Conservation (phyloP, 2,888 invertebrate genomes). For the Blera fallax region DNA sequence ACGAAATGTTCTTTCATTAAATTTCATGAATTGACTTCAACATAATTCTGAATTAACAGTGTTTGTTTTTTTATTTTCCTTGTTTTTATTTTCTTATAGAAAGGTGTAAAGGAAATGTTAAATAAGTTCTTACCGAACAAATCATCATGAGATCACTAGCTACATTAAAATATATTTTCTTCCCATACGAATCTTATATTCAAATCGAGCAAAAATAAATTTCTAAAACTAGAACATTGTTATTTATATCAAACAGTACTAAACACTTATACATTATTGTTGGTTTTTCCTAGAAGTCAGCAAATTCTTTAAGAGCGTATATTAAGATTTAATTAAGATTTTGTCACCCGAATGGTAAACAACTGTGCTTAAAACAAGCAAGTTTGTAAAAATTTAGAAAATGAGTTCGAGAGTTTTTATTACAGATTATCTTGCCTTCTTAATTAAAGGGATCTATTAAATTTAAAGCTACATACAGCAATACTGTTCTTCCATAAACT, state of each 20-base stretch:
- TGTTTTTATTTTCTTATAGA: constrained; percentile 75
- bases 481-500: neutral
- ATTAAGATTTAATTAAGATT: neutral
- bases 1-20: constrained; percentile 36
- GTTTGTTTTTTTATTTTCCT: constrained; percentile 63
- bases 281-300: neutral
- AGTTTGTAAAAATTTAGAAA: constrained; percentile 4
- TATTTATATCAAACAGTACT: constrained; percentile 25
- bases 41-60: constrained; percentile 41
- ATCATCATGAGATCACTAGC: constrained; percentile 73
- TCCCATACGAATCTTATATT: constrained; percentile 33
- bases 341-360: neutral
- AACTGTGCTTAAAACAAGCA: neutral
- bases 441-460: neutral
- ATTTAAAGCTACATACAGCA: neutral
- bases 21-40: constrained; percentile 46
- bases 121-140: constrained; percentile 75
- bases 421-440: constrained; percentile 16
- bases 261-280: constrained; percentile 23
- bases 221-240: constrained; percentile 22
- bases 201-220: constrained; percentile 3
- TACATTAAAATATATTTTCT: constrained; percentile 38
- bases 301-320: constrained; percentile 1
- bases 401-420: neutral
- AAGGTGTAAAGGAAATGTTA: constrained; percentile 76